A percentile compares a stretch with the other conserved stretches of the same genome.
Conservation (phyloP, 2,113 vertebrate genomes). For the Menura novaehollandiae region DNA sequence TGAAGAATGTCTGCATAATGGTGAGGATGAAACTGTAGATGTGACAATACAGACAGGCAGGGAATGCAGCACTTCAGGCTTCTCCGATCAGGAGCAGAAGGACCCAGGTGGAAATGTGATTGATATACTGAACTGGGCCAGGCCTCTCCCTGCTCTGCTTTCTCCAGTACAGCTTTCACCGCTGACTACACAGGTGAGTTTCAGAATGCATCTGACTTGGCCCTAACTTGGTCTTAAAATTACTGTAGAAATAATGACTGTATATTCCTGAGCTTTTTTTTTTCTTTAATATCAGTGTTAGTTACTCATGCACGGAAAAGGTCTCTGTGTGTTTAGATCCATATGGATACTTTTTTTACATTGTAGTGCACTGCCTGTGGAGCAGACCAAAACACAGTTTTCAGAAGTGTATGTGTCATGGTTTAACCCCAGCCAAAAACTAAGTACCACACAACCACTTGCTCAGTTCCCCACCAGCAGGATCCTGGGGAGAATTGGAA, state of each 20-base stretch:
- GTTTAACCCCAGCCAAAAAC: background rate
- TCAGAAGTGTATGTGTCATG: background rate
- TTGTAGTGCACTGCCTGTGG: background rate
- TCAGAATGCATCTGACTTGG: background rate
- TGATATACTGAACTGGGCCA: slow-evolving; percentile 76
- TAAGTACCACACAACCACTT: background rate
- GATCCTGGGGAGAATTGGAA: background rate
- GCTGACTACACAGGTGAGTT: slow-evolving; percentile 57
- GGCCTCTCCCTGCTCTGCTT: slow-evolving; percentile 79
- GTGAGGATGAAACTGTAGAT: background rate
- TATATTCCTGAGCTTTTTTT: background rate
- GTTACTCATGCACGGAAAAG: background rate
- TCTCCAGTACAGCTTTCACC: slow-evolving; percentile 80
- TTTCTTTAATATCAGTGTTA: background rate
- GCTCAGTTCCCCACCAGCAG: background rate
- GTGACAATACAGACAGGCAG: background rate
- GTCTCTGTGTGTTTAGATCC: background rate
- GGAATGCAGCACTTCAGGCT: background rate
- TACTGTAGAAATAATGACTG: background rate
- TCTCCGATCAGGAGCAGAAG: background rate
- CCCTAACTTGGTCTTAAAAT: background rate
- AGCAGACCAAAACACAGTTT: background rate
- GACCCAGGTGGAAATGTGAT: slow-evolving; percentile 46
- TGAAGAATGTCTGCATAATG: background rate
- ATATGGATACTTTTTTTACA: background rate